These are phyloP conservation scores for Aix galericulata DNA, from an alignment of 2,113 vertebrate species.

Conservation along the genomic window DNA sequence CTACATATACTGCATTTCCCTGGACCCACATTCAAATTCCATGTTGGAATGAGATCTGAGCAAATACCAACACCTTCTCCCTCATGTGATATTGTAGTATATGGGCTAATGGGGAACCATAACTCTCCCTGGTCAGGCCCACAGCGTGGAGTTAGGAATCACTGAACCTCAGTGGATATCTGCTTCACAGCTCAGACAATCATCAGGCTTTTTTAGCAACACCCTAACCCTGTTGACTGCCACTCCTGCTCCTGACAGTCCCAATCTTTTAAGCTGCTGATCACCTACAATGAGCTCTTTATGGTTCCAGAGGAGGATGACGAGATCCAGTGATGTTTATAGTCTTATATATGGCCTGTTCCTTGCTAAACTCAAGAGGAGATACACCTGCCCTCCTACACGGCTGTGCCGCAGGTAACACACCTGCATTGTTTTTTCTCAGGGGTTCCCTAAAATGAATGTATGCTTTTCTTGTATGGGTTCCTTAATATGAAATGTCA, in stretches of 20 bases:
- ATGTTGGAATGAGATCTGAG: background rate
- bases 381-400: background rate
- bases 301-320: background rate
- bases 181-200: background rate
- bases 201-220: background rate
- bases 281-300: background rate
- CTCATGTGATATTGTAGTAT: background rate
- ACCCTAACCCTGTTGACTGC: background rate
- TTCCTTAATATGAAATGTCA: background rate
- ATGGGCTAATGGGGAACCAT: background rate
- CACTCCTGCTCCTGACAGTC: background rate
- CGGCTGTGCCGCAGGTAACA: background rate
- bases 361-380: background rate
- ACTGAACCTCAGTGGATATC: background rate
- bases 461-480: background rate
- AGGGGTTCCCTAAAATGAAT: background rate
- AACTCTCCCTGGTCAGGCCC: background rate
- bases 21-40: background rate
- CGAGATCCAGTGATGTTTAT: background rate
- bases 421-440: slow-evolving; percentile 1
- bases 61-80: background rate
- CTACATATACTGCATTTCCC: background rate
- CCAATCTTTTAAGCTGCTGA: background rate
- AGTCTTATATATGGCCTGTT: background rate
- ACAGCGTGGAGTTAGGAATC: background rate